A percentile compares a stretch with the other conserved stretches of the same genome.
Conservation (phyloP, 2,113 vertebrate species). For the Chunga burmeisteri region DNA sequence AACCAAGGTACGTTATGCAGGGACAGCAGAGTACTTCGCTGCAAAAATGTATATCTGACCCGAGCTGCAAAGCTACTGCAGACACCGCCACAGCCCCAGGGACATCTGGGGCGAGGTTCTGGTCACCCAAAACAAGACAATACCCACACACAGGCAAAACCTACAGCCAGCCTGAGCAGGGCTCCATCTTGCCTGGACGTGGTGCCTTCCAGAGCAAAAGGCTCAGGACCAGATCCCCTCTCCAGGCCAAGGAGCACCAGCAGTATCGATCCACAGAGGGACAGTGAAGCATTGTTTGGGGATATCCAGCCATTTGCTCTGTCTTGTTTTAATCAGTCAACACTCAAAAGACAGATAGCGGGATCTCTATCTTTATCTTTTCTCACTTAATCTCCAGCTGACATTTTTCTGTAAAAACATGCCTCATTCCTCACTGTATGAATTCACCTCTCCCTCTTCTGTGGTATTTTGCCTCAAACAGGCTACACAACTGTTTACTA, state of each 20-base stretch:
- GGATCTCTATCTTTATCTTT: background rate
- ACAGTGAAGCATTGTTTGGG: background rate
- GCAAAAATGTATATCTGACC: rapidly evolving
- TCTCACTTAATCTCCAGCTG: background rate
- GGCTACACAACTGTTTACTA: background rate
- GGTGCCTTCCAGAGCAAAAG: background rate
- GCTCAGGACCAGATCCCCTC: background rate
- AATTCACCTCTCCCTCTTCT: background rate
- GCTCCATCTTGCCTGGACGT: background rate
- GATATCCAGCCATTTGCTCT: background rate
- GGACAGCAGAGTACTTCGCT: background rate
- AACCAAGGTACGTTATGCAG: rapidly evolving
- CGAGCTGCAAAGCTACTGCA: background rate
- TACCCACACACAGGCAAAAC: background rate
- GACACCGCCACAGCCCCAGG: rapidly evolving
- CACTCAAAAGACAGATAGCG: background rate
- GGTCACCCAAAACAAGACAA: background rate
- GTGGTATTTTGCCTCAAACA: background rate
- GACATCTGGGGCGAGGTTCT: rapidly evolving
- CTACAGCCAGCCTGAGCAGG: background rate
- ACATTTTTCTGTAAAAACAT: background rate
- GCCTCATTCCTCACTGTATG: background rate
- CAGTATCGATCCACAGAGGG: background rate
- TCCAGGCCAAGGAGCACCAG: rapidly evolving
- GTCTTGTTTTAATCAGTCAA: background rate